Evolutionary conservation across 2,888 invertebrate species (phyloP).

Genomic region (Campaea margaritaria): DNA sequence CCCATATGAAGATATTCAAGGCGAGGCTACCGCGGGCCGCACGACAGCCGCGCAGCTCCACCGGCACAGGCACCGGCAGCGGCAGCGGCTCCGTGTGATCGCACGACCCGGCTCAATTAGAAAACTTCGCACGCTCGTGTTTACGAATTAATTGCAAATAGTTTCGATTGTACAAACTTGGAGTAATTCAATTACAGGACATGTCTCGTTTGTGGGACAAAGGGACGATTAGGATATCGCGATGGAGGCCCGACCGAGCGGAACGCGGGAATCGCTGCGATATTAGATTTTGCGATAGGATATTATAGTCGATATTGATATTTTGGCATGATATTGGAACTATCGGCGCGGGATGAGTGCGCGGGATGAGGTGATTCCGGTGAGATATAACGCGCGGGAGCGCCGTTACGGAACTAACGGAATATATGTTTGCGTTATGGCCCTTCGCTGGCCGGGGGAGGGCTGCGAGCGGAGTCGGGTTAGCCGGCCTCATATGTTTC

Average conservation of each 20-base stretch:
- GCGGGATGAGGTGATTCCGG: slow-evolving; percentile 4
- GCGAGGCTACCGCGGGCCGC: too few relatives aligned
- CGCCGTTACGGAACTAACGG: not conserved
- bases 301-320: slow-evolving; percentile 17
- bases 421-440: too few relatives aligned
- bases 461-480: too few relatives aligned
- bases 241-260: slow-evolving; percentile 8
- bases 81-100: too few relatives aligned
- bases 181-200: slow-evolving; percentile 27
- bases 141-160: slow-evolving; percentile 31
- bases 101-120: slow-evolving; percentile 15
- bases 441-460: too few relatives aligned
- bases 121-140: slow-evolving; percentile 13
- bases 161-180: slow-evolving; percentile 24
- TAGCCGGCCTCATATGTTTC: too few relatives aligned
- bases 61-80: too few relatives aligned
- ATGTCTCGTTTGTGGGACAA: slow-evolving; percentile 16
- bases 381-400: slow-evolving; percentile 3
- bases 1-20: too few relatives aligned
- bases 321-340: slow-evolving; percentile 15
- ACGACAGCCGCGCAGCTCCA: too few relatives aligned
- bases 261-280: slow-evolving; percentile 1
- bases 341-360: slow-evolving; percentile 7
- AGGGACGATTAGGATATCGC: slow-evolving; percentile 23
- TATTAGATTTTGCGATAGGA: slow-evolving; percentile 13